phyloP scores from a whole-genome alignment of 2,797 vertebrate species.

The Hemitrygon akajei region DNA sequence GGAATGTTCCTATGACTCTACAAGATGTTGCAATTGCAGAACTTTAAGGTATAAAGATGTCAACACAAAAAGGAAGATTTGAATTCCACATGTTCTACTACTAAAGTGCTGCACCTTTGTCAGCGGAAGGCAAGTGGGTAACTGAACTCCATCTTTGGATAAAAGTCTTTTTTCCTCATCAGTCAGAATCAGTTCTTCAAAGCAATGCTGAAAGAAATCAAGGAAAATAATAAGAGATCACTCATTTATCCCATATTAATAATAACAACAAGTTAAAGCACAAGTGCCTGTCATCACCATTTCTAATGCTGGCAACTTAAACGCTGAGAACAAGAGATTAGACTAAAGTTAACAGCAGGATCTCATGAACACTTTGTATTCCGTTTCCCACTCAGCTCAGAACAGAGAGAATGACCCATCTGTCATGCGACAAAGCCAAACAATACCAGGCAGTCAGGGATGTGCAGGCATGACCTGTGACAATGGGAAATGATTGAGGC shows the following conservation, averaged over 20 bases:
- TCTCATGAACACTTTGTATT: neutral
- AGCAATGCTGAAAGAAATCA: slow-evolving; percentile 54
- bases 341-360: neutral
- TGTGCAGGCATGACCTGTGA: too few species aligned
- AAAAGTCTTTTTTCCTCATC: slow-evolving; percentile 78
- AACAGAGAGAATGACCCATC: neutral
- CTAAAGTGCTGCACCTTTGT: slow-evolving; percentile 65
- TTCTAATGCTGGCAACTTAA: neutral
- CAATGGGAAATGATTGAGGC: too few species aligned
- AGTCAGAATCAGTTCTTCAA: slow-evolving; percentile 67
- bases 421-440: neutral
- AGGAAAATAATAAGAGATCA: neutral
- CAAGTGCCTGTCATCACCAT: neutral
- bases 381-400: neutral
- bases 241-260: neutral
- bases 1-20: too few species aligned
- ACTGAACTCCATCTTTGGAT: slow-evolving; percentile 67
- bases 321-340: neutral
- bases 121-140: slow-evolving; percentile 71
- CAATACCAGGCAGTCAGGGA: neutral
- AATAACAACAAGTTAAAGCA: neutral
- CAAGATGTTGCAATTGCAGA: neutral
- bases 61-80: neutral
- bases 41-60: neutral
- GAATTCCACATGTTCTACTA: neutral